phyloP scores from a whole-genome alignment of 2,113 vertebrate genomes.

The Hystrix brachyura region DNA sequence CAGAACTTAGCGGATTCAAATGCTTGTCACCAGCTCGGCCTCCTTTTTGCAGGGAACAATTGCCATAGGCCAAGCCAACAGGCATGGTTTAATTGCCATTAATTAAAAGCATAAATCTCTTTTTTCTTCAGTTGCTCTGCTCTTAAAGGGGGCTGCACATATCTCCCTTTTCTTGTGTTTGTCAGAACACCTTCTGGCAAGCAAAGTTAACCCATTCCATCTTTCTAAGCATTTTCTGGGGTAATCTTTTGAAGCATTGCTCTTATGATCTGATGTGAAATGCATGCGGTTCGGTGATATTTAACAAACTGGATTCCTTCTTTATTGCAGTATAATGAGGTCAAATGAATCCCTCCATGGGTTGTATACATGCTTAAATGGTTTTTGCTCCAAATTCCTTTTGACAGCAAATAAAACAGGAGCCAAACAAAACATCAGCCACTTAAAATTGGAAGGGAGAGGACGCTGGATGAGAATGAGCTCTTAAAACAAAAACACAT shows the following conservation, averaged over 20 bases:
- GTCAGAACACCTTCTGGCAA: constrained; percentile 99
- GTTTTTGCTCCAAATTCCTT: constrained; percentile 96
- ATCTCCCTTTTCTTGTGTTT: constrained; percentile 94
- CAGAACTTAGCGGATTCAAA: constrained; percentile 99
- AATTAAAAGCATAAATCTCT: constrained; percentile 99
- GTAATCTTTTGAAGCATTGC: constrained; percentile 96
- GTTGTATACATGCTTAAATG: constrained; percentile 98
- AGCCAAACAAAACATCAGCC: constrained; percentile 95
- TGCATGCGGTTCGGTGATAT: constrained; percentile 96
- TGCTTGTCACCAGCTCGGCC: constrained; percentile 99
- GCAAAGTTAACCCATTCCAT: constrained; percentile 92
- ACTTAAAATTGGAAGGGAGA: constrained; percentile 86
- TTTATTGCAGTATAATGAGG: constrained; percentile 99
- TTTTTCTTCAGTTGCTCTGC: constrained; percentile 98
- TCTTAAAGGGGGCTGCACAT: constrained; percentile 98
- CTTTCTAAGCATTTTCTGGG: constrained; percentile 93
- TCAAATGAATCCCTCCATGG: constrained; percentile 99
- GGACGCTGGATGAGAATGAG: constrained; percentile 17
- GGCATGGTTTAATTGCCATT: constrained; percentile 99
- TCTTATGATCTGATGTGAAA: constrained; percentile 96
- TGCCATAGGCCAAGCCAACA: constrained; percentile 99
- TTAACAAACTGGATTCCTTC: constrained; percentile 99
- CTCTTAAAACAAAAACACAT: constrained; percentile 63
- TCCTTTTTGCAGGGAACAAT: constrained; percentile 99
- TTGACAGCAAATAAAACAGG: constrained; percentile 98